Evolutionary conservation across 2,797 vertebrate genomes (phyloP).

Genomic region (Falco berigora): DNA sequence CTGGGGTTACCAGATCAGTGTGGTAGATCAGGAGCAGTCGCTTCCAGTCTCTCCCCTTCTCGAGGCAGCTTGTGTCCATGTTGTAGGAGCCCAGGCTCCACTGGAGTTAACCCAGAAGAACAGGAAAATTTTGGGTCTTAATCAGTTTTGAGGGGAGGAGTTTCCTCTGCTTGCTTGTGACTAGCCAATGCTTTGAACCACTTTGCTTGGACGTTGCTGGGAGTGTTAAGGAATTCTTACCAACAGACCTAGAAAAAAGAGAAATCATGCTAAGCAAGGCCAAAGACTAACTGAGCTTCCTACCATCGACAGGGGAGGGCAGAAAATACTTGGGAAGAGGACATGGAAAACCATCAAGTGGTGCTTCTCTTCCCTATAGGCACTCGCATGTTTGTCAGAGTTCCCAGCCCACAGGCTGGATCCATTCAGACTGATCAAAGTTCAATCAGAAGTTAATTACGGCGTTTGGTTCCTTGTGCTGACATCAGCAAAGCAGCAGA

Average conservation of each 20-base stretch:
- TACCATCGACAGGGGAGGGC: background rate
- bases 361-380: background rate
- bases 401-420: background rate
- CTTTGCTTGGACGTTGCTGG: accelerated
- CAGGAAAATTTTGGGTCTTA: background rate
- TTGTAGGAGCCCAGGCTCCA: background rate
- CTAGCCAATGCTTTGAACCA: background rate
- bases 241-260: background rate
- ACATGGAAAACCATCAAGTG: background rate
- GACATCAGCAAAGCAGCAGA: background rate
- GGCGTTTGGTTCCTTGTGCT: background rate
- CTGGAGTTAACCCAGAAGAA: background rate
- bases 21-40: accelerated
- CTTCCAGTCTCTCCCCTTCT: background rate
- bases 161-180: background rate
- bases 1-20: background rate
- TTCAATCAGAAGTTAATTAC: slow-evolving; percentile 10
- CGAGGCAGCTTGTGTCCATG: accelerated
- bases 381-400: background rate
- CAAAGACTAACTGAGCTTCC: background rate
- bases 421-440: slow-evolving; percentile 31
- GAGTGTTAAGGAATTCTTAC: background rate
- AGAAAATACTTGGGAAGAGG: background rate
- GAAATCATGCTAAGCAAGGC: background rate
- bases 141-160: background rate